Conservation (phyloP, 2,888 invertebrate species). For the Nysson spinosus region DNA sequence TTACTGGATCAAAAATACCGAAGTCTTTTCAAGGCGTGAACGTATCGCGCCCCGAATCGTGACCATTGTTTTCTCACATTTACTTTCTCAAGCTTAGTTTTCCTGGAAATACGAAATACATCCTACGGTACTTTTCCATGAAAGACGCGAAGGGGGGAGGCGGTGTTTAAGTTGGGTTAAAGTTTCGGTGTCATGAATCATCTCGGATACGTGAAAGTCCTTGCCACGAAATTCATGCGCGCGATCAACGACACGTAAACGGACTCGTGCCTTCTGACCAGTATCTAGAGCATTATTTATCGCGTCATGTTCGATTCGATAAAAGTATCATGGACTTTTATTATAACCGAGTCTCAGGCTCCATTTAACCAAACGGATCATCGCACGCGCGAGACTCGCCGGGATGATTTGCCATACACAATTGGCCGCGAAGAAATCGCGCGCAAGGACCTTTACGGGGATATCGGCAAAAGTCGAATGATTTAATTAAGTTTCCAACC, state of each 20-base stretch:
- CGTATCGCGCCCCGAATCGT: background rate
- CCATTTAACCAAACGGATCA: conserved; percentile 1
- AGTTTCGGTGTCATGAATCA: conserved; percentile 15
- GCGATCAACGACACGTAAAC: background rate
- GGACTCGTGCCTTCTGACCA: background rate
- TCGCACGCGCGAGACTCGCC: conserved; percentile 38
- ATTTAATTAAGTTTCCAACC: conserved; percentile 61
- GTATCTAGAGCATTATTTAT: background rate
- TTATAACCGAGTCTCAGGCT: background rate
- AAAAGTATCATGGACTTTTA: background rate
- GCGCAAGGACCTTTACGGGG: background rate
- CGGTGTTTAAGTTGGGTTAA: background rate
- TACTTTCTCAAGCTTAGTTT: conserved; percentile 10
- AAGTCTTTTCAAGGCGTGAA: conserved; percentile 5
- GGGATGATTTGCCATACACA: conserved; percentile 26
- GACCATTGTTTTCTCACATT: conserved; percentile 32
- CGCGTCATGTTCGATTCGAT: background rate
- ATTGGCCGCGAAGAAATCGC: conserved; percentile 16
- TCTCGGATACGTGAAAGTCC: conserved; percentile 8
- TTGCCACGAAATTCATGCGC: background rate
- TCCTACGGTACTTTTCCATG: conserved; percentile 13
- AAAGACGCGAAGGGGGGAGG: conserved; percentile 2
- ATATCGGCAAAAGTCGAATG: conserved; percentile 38
- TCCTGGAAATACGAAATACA: conserved; percentile 11
- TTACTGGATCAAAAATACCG: conserved; percentile 9